Base-by-base conservation (phyloP, 2,797 vertebrate genomes). In the Coregonus sp. region DNA sequence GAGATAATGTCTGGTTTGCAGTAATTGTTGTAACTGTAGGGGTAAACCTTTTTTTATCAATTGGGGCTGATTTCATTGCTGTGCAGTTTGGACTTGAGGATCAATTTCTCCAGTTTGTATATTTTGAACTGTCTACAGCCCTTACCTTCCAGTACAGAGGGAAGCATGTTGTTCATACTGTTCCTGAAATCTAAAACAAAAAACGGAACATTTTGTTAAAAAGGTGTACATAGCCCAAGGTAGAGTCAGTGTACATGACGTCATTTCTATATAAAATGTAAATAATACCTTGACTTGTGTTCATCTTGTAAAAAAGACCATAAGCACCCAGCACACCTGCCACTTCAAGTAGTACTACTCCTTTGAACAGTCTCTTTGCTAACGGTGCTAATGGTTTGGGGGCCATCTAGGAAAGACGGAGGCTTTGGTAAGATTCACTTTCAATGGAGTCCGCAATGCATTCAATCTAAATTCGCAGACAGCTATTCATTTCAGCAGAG, bases 91-190 rank as follows among this genome's bases (percentile, higher is more conserved):
- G 11, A 14, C 4, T 66, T 31, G 3, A 11, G 63, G 20, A 66
- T 33, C 4, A 12, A 15, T 33, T 66, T 3, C 25, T 66, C 3
- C 20, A 31, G 25, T 14, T 66, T 29, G 25, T 15, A 33, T 11
- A 11, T 14, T 33, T 15, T 66, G 15, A 31, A 67, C 25, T 14
- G 29, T 15, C 6, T 33, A 25, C 12, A 71, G 12, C 1, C n/a
- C 78, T 82, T 61, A 94, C 94, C 90, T 90, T 94, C 92, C 0
- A 94, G 85, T 31, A 94, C 51, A 0, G 89, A 89, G 0, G 94
- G 93, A 4, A 90, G 87, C 75, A 72, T 84, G 25, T 65, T 82
- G 69, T 83, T 93, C 89, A 94, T 76, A 18, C 82, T 89, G 86
- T 20, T 87, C 70, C 94, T 91, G 82, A 94, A 93, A 69, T 93